Percentiles rank a stretch among this genome's conserved stretches.
phyloP scores from a whole-genome alignment of 2,797 vertebrate species.

The Choloepus didactylus region DNA sequence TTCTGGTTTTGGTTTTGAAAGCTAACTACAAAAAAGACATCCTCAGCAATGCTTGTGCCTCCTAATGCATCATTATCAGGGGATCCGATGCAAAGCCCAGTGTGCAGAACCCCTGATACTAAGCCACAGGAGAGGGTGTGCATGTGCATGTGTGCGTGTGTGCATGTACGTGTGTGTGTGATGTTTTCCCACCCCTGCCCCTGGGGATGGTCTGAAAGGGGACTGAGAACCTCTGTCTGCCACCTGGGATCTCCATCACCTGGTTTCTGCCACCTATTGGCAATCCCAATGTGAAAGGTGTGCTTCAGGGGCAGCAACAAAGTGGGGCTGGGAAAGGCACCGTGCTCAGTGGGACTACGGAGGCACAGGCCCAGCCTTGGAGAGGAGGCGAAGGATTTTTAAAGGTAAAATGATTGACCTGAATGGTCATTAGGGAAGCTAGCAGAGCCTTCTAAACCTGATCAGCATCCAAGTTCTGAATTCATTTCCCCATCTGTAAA shows the following conservation, averaged over 20 bases:
- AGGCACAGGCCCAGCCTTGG: background rate
- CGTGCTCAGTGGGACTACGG: background rate
- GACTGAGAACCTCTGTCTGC: background rate
- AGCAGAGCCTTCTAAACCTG: background rate
- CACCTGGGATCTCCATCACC: background rate
- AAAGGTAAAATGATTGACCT: background rate
- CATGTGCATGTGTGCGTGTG: background rate
- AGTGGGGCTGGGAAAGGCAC: background rate
- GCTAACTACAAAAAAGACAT: background rate
- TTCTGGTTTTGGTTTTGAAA: background rate
- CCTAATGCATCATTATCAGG: background rate
- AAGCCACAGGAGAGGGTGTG: background rate
- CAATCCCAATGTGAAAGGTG: background rate
- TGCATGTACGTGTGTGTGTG: background rate
- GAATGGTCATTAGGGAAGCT: background rate
- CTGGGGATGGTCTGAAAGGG: background rate
- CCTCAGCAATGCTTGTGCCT: background rate
- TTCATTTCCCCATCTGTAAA: background rate
- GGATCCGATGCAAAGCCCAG: background rate
- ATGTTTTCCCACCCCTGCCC: background rate
- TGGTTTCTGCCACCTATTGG: background rate
- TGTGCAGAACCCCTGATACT: background rate
- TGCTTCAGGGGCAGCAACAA: background rate
- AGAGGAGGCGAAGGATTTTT: background rate
- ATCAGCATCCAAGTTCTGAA: constrained; percentile 14